Conservation (phyloP, 2,888 invertebrate genomes). For the Patella depressa region DNA sequence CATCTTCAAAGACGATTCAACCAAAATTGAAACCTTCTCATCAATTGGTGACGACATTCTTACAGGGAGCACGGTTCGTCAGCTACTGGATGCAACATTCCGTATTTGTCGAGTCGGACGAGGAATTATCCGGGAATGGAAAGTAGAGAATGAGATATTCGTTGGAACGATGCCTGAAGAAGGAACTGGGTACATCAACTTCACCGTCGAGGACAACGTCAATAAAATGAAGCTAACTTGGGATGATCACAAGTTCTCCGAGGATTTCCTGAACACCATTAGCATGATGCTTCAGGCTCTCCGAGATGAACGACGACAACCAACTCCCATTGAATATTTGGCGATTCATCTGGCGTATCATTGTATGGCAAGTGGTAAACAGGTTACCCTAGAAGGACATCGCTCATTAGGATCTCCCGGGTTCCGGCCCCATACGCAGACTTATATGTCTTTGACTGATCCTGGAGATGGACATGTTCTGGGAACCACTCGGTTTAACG, state of each 20-base stretch:
- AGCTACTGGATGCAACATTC: slow-evolving; percentile 27
- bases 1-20: slow-evolving; percentile 29
- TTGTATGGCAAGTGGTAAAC: slow-evolving; percentile 30
- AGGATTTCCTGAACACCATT: slow-evolving; percentile 31
- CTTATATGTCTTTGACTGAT: slow-evolving; percentile 53
- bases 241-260: slow-evolving; percentile 30
- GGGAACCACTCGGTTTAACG: slow-evolving; percentile 48
- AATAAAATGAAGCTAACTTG: slow-evolving; percentile 37
- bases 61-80: slow-evolving; percentile 22
- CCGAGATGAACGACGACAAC: slow-evolving; percentile 37
- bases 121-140: slow-evolving; percentile 33
- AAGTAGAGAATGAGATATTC: slow-evolving; percentile 29
- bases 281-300: slow-evolving; percentile 31
- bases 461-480: slow-evolving; percentile 53
- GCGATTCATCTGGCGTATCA: slow-evolving; percentile 40
- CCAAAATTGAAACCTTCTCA: slow-evolving; percentile 26
- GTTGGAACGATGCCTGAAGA: slow-evolving; percentile 35
- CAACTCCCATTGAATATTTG: slow-evolving; percentile 40
- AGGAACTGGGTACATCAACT: slow-evolving; percentile 24
- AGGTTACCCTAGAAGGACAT: slow-evolving; percentile 21
- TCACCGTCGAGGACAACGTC: slow-evolving; percentile 30
- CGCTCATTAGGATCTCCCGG: slow-evolving; percentile 47
- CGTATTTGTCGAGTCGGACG: slow-evolving; percentile 21
- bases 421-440: slow-evolving; percentile 50
- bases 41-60: slow-evolving; percentile 30